phyloP scores from a whole-genome alignment of 2,888 invertebrate genomes.

The Ochlodes sylvanus region DNA sequence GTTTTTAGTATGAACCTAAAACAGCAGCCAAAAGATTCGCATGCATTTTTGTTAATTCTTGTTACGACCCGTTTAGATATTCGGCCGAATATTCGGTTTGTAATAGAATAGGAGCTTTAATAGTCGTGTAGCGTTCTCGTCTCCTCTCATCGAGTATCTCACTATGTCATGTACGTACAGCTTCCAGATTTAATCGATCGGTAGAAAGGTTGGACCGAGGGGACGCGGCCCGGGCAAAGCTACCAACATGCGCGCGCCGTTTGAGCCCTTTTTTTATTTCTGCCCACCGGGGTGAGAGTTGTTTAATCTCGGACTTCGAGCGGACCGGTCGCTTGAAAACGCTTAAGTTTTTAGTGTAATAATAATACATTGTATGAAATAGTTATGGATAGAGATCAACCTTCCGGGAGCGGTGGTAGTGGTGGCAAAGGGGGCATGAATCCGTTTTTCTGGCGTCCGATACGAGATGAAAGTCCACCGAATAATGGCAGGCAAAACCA shows the following conservation, averaged over 20 bases:
- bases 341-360: neutral
- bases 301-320: neutral
- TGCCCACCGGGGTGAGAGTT: neutral
- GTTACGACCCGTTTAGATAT: too few relatives aligned
- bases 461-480: neutral
- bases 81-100: too few relatives aligned
- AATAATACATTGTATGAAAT: neutral
- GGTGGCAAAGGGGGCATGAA: neutral
- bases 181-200: conserved; percentile 8
- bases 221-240: neutral
- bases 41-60: too few relatives aligned
- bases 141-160: too few relatives aligned
- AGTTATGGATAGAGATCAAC: neutral
- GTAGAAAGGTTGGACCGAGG: neutral
- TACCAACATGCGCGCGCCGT: neutral
- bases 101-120: too few relatives aligned
- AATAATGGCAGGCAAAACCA: neutral
- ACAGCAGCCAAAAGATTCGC: too few relatives aligned
- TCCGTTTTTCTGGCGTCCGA: neutral
- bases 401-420: neutral
- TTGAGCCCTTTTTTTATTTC: neutral
- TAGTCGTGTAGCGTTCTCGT: neutral
- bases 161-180: neutral
- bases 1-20: too few relatives aligned
- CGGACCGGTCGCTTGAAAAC: neutral